Conservation (phyloP, 2,113 vertebrate species). For the Pterocles orientalis region DNA sequence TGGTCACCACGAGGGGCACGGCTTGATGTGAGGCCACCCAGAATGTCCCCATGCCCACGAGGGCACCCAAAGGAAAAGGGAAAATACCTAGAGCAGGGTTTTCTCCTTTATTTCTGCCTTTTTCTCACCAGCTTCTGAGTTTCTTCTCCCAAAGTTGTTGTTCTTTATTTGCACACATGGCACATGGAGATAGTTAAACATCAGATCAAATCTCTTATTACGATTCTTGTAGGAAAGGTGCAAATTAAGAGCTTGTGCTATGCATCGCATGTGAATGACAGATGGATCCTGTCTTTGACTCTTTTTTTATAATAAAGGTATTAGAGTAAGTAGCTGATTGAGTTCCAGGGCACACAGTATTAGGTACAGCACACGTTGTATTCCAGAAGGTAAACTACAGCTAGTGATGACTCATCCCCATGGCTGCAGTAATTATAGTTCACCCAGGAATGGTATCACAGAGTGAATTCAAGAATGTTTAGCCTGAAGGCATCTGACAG, state of each 20-base stretch:
- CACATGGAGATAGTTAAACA: not conserved
- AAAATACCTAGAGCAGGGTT: not conserved
- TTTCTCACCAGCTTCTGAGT: not conserved
- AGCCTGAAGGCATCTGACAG: not conserved
- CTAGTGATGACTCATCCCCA: not conserved
- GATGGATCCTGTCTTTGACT: not conserved
- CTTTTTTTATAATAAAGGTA: not conserved
- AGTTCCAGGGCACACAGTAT: not conserved
- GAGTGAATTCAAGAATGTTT: not conserved
- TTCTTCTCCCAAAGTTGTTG: not conserved
- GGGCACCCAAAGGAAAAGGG: not conserved
- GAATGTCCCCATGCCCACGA: fast-evolving
- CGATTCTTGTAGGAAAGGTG: not conserved
- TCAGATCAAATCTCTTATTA: not conserved
- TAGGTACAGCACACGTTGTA: not conserved
- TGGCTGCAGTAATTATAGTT: not conserved
- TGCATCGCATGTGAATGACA: not conserved
- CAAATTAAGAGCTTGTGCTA: not conserved
- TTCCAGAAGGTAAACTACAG: not conserved
- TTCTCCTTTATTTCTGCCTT: not conserved
- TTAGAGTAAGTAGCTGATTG: not conserved
- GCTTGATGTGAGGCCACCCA: not conserved
- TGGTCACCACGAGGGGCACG: not conserved
- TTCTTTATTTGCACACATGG: not conserved
- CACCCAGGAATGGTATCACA: not conserved